A percentile compares a stretch with the other conserved stretches of the same genome.
These are phyloP conservation scores for Gymnoscopelus microlampas DNA, from an alignment of 2,797 vertebrate species.

Conservation along the genomic window DNA sequence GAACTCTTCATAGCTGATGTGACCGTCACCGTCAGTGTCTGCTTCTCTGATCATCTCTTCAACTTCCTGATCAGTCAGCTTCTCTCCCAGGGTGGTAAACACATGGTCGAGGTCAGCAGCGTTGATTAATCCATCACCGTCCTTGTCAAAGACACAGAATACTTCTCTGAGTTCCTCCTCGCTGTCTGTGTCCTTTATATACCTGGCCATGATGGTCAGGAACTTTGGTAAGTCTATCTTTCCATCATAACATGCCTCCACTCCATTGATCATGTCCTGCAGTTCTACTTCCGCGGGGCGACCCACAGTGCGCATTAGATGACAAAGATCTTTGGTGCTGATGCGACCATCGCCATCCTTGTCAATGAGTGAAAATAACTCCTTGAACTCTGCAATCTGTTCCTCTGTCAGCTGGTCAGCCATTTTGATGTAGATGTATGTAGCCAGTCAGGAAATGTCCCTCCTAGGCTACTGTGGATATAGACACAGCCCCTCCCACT, in stretches of 20 bases:
- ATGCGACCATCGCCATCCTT: slow-evolving; percentile 99
- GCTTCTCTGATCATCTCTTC: slow-evolving; percentile 99
- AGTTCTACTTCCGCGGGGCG: slow-evolving; percentile 98
- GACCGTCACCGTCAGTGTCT: slow-evolving; percentile 98
- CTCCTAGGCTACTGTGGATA: too few relatives aligned
- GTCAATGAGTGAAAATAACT: slow-evolving; percentile 99
- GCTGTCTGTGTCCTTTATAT: slow-evolving; percentile 99
- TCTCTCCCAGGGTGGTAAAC: too few relatives aligned
- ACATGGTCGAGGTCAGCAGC: slow-evolving; percentile 98
- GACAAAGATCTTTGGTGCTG: slow-evolving; percentile 98
- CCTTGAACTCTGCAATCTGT: slow-evolving; percentile 99
- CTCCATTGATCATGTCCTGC: slow-evolving; percentile 99
- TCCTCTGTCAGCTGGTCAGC: slow-evolving; percentile 99
- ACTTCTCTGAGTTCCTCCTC: slow-evolving; percentile 99
- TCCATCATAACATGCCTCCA: slow-evolving; percentile 98
- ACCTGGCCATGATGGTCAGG: slow-evolving; percentile 99
- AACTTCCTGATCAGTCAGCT: slow-evolving; percentile 98
- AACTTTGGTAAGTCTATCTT: slow-evolving; percentile 99
- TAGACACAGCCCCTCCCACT: too few relatives aligned
- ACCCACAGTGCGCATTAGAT: slow-evolving; percentile 97
- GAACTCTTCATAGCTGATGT: slow-evolving; percentile 99
- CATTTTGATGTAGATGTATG: slow-evolving; percentile 38
- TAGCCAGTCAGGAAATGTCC: too few relatives aligned
- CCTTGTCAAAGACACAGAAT: slow-evolving; percentile 99
- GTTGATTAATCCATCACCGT: slow-evolving; percentile 98